A percentile compares a stretch with the other conserved stretches of the same genome.
Evolutionary conservation across 1,140 invertebrate genomes (phyloP).

Genomic region (Plectrocnemia conspersa): DNA sequence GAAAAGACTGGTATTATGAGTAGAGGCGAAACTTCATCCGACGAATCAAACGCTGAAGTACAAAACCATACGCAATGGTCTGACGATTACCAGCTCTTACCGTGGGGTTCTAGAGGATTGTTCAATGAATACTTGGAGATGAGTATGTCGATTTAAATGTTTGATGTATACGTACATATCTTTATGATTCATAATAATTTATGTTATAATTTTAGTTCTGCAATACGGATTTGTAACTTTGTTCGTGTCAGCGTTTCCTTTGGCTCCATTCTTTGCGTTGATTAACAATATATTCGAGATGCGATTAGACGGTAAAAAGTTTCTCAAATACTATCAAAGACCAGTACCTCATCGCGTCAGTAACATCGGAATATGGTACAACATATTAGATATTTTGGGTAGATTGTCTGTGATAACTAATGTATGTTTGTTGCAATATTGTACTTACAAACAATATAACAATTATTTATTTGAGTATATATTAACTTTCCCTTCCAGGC

Average conservation of each 20-base stretch:
- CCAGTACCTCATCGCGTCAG: slow-evolving; percentile 81
- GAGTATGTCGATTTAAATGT: slow-evolving; percentile 52
- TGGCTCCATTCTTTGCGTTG: slow-evolving; percentile 35
- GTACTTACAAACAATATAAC: too few species aligned
- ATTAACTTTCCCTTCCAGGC: slow-evolving; percentile 24
- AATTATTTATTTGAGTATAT: slow-evolving; percentile 2
- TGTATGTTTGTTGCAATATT: slow-evolving; percentile 55
- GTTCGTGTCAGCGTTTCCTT: slow-evolving; percentile 49
- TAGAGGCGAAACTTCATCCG: slow-evolving; percentile 31
- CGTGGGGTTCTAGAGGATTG: slow-evolving; percentile 61
- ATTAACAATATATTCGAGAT: slow-evolving; percentile 63
- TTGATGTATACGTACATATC: not conserved
- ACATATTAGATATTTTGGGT: slow-evolving; percentile 83
- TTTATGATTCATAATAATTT: slow-evolving; percentile 6
- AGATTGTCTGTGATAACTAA: slow-evolving; percentile 90
- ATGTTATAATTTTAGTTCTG: slow-evolving; percentile 55
- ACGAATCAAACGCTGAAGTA: slow-evolving; percentile 24
- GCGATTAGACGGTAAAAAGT: slow-evolving; percentile 81
- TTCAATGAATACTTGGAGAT: slow-evolving; percentile 86
- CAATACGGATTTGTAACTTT: slow-evolving; percentile 86
- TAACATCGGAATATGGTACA: slow-evolving; percentile 90
- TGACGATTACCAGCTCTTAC: slow-evolving; percentile 69
- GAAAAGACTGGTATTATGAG: slow-evolving; percentile 12
- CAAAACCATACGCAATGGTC: slow-evolving; percentile 63
- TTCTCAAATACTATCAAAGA: slow-evolving; percentile 74